phyloP scores from a whole-genome alignment of 2,797 vertebrate genomes.

The Echiichthys vipera region DNA sequence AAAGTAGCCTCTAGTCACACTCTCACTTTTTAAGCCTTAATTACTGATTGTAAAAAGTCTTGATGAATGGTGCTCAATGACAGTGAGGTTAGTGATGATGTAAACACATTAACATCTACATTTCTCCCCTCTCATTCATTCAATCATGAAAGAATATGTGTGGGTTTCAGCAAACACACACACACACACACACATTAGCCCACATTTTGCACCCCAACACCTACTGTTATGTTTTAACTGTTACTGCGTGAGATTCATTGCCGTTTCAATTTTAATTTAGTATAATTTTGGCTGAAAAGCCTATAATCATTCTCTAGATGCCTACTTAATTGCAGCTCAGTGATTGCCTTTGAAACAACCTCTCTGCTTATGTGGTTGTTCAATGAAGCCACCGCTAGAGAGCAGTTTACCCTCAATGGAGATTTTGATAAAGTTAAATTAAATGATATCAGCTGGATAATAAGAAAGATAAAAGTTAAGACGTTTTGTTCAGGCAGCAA shows the following conservation, averaged over 20 bases:
- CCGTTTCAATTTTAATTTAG: conserved; percentile 67
- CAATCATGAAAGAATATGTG: conserved; percentile 17
- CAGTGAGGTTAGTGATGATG: conserved; percentile 9
- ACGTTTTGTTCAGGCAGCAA: conserved; percentile 4
- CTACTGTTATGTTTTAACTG: conserved; percentile 40
- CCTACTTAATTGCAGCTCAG: conserved; percentile 66
- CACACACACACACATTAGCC: conserved; percentile 23
- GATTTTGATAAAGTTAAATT: conserved; percentile 14
- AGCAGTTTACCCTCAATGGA: conserved; percentile 60
- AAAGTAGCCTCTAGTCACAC: conserved; percentile 29
- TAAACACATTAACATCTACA: conserved; percentile 11
- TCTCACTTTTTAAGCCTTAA: conserved; percentile 21
- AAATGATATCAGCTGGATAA: conserved; percentile 8
- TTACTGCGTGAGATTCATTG: conserved; percentile 36
- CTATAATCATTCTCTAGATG: conserved; percentile 65
- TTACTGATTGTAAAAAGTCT: conserved; percentile 8
- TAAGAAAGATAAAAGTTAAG: neutral
- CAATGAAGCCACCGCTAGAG: conserved; percentile 61
- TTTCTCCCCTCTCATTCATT: neutral
- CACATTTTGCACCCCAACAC: conserved; percentile 35
- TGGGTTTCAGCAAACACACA: conserved; percentile 14
- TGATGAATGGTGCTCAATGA: conserved; percentile 15
- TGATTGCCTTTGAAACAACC: conserved; percentile 72
- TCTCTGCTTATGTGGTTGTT: conserved; percentile 44
- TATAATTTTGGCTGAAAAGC: conserved; percentile 65